Conservation (phyloP, 2,797 vertebrate species). For the Sebastes elongatus region DNA sequence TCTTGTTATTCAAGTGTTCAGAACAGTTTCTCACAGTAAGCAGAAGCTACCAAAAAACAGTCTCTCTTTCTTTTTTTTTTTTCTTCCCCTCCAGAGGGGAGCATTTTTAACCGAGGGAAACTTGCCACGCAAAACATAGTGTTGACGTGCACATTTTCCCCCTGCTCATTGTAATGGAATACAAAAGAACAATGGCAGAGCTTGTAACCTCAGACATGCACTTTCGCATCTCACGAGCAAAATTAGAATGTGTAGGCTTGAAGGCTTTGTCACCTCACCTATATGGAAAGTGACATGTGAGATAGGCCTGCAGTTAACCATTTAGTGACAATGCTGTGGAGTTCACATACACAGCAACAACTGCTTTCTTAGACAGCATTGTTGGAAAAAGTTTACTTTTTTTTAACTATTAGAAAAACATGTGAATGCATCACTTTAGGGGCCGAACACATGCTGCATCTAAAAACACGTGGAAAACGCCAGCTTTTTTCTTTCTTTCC, state of each 20-base stretch:
- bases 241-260: slow-evolving; percentile 44
- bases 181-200: slow-evolving; percentile 55
- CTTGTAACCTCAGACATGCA: slow-evolving; percentile 46
- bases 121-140: slow-evolving; percentile 60
- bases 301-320: slow-evolving; percentile 1
- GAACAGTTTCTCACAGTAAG: slow-evolving; percentile 74
- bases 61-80: slow-evolving; percentile 16
- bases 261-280: slow-evolving; percentile 25
- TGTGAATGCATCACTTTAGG: background rate
- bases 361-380: background rate
- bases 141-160: slow-evolving; percentile 62
- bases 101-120: slow-evolving; percentile 59
- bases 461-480: too few relatives aligned
- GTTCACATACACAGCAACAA: background rate
- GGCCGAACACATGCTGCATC: too few relatives aligned
- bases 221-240: slow-evolving; percentile 43
- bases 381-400: background rate
- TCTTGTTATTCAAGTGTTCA: slow-evolving; percentile 78
- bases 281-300: slow-evolving; percentile 9
- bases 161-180: slow-evolving; percentile 53
- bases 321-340: background rate
- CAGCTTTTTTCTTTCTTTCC: too few relatives aligned
- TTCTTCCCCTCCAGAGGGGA: slow-evolving; percentile 45
- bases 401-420: background rate
- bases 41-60: slow-evolving; percentile 68